Conservation (phyloP, 2,888 invertebrate species). For the Gnatocerus cornutus region DNA sequence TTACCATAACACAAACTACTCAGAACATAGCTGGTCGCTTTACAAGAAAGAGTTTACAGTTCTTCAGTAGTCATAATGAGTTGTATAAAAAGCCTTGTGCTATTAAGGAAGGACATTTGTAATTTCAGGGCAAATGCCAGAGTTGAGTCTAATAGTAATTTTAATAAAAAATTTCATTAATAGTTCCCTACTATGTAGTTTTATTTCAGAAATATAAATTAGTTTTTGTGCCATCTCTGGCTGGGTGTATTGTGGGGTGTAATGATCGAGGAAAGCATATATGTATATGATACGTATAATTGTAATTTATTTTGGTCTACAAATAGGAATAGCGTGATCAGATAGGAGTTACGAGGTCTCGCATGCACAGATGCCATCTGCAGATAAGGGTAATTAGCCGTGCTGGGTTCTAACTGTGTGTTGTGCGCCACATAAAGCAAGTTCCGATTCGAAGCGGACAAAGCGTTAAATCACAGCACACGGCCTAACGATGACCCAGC, state of each 20-base stretch:
- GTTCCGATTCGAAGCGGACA: conserved; percentile 50
- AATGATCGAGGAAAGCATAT: conserved; percentile 48
- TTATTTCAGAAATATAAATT: no score
- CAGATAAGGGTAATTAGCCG: conserved; percentile 62
- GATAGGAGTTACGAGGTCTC: conserved; percentile 61
- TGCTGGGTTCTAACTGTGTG: conserved; percentile 59
- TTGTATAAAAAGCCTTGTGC: no score
- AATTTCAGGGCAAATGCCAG: no score
- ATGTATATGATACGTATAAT: conserved; percentile 55
- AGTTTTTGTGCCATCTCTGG: no score
- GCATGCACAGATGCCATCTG: conserved; percentile 63
- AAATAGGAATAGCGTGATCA: conserved; percentile 63
- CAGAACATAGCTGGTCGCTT: no score
- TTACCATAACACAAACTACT: no score
- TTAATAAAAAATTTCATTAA: no score
- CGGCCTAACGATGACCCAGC: conserved; percentile 47
- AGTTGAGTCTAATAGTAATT: no score
- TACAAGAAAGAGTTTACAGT: no score
- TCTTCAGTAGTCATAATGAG: no score
- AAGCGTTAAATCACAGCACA: conserved; percentile 48
- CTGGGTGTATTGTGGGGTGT: conserved; percentile 7
- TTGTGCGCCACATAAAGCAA: conserved; percentile 52
- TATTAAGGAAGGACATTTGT: no score
- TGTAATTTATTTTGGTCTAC: conserved; percentile 62
- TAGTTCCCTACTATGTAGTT: no score